phyloP scores from a whole-genome alignment of 2,888 invertebrate genomes.

The Aproaerema taeniolella region DNA sequence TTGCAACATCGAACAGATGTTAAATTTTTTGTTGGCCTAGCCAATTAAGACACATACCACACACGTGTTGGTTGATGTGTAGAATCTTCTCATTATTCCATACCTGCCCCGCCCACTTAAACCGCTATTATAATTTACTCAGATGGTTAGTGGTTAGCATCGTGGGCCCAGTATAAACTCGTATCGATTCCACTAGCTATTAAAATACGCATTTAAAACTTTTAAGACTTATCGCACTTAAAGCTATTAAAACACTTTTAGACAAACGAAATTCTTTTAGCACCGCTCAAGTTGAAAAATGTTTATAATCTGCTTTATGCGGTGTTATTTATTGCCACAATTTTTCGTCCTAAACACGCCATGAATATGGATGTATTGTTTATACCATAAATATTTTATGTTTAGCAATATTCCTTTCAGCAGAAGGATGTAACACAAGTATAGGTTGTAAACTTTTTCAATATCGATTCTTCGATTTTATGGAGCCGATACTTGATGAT shows the following conservation, averaged over 20 bases:
- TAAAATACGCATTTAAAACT: no score
- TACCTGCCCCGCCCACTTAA: constrained; percentile 9
- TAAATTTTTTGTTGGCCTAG: constrained; percentile 1
- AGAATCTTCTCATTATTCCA: constrained; percentile 6
- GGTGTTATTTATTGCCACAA: constrained; percentile 6
- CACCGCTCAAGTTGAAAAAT: no score
- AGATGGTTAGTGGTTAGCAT: constrained; percentile 6
- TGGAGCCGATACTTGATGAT: no score
- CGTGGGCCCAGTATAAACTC: not conserved
- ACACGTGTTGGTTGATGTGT: constrained; percentile 9
- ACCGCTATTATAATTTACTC: constrained; percentile 8
- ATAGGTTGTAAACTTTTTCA: no score
- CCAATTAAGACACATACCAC: constrained; percentile 3
- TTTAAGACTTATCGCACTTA: no score
- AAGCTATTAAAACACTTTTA: no score
- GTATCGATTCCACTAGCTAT: constrained; percentile 1
- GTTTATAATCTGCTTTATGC: no score
- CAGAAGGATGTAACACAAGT: no score
- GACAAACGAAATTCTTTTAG: no score
- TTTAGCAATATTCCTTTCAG: not conserved
- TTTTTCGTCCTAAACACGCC: constrained; percentile 6
- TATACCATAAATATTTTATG: constrained; percentile 11
- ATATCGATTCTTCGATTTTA: no score
- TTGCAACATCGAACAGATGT: constrained; percentile 4
- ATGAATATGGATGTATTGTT: constrained; percentile 10